Evolutionary conservation across 2,797 vertebrate species (phyloP).

Genomic region (Crypturellus tataupa): DNA sequence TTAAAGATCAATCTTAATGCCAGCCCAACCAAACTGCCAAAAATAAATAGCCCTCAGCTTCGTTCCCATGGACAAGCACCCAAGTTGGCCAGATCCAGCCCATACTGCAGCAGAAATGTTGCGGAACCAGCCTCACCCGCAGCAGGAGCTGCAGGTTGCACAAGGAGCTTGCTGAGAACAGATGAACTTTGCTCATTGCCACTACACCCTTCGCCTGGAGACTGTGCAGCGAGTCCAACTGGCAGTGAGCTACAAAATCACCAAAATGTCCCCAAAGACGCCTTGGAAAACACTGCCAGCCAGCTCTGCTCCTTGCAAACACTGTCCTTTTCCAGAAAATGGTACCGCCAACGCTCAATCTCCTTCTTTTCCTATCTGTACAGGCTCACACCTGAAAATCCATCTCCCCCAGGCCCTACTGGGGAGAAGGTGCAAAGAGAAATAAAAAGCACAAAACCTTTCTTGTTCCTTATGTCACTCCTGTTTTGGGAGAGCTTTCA

Average conservation of each 20-base stretch:
- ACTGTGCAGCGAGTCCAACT: not conserved
- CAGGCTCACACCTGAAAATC: not conserved
- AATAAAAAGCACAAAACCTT: not conserved
- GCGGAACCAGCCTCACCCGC: not conserved
- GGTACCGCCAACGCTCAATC: not conserved
- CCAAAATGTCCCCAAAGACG: not conserved
- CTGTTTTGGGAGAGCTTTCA: not conserved
- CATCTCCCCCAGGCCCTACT: not conserved
- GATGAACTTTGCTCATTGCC: not conserved
- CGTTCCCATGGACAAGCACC: not conserved
- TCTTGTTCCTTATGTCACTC: not conserved
- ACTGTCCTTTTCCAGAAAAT: not conserved
- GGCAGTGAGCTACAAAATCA: not conserved
- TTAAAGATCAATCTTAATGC: not conserved
- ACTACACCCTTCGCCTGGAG: not conserved
- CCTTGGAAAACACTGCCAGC: not conserved
- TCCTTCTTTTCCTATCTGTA: not conserved
- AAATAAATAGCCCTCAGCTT: not conserved
- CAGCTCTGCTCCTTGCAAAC: not conserved
- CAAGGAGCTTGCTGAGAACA: not conserved
- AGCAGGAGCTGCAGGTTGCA: not conserved
- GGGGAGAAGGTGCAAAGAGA: accelerated
- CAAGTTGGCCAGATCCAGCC: accelerated
- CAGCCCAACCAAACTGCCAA: not conserved
- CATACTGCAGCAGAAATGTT: not conserved